A percentile compares a stretch with the other conserved stretches of the same genome.
These are phyloP conservation scores for Dryococelus australis DNA, from an alignment of 2,888 invertebrate genomes.

Conservation along the genomic window DNA sequence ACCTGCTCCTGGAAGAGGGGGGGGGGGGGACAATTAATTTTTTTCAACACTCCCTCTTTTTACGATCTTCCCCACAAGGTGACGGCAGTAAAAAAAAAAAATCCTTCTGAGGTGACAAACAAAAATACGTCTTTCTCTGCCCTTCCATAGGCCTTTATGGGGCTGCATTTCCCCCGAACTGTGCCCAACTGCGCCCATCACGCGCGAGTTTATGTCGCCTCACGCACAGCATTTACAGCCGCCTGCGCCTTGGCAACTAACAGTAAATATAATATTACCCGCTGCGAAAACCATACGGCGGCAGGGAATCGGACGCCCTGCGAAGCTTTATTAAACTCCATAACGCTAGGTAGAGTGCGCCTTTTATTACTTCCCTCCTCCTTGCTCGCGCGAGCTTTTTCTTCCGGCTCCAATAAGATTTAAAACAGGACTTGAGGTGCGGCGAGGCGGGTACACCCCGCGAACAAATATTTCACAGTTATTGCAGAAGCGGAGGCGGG, in stretches of 20 bases:
- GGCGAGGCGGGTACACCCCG: not conserved
- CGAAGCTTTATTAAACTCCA: not conserved
- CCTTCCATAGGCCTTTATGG: not conserved
- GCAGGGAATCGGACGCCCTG: not conserved
- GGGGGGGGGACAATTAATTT: not conserved
- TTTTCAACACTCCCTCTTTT: not conserved
- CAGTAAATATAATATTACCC: slow-evolving; percentile 11
- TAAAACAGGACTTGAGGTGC: not conserved
- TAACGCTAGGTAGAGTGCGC: not conserved
- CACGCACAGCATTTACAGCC: not conserved
- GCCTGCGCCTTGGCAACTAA: not conserved
- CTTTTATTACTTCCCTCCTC: not conserved
- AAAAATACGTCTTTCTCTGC: not conserved
- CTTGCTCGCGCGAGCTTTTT: not conserved
- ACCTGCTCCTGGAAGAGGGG: not conserved
- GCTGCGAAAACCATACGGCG: not conserved
- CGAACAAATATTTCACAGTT: not conserved
- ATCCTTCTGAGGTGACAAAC: not conserved
- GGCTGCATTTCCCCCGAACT: not conserved
- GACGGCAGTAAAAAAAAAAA: slow-evolving; percentile 6
- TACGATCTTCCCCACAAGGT: not conserved
- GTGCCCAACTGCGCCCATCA: not conserved
- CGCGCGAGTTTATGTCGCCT: not conserved
- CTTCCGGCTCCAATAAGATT: not conserved
- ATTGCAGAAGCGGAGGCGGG: not conserved